Evolutionary conservation across 2,888 invertebrate species (phyloP).

Genomic region (Meliscaeva auricollis): DNA sequence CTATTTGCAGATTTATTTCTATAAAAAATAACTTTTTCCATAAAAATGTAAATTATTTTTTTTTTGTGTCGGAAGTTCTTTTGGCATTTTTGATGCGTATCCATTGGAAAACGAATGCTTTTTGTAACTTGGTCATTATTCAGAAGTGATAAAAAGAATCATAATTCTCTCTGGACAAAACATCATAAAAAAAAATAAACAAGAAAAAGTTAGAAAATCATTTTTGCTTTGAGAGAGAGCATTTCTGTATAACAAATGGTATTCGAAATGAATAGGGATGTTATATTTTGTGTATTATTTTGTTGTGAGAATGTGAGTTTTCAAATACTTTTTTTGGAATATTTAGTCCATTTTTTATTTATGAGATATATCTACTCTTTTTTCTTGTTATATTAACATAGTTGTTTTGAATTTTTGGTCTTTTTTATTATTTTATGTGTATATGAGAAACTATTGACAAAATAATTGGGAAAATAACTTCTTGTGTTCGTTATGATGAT

Average conservation of each 20-base stretch:
- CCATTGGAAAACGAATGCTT: slow-evolving; percentile 70
- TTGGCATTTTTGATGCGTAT: slow-evolving; percentile 71
- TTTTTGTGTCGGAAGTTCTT: slow-evolving; percentile 55
- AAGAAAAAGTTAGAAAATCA: slow-evolving; percentile 37
- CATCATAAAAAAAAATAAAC: slow-evolving; percentile 50
- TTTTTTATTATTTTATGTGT: not conserved
- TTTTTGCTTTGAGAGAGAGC: slow-evolving; percentile 16
- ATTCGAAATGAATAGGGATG: slow-evolving; percentile 63
- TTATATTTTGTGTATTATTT: slow-evolving; percentile 7
- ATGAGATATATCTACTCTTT: slow-evolving; percentile 34
- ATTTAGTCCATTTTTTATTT: slow-evolving; percentile 41
- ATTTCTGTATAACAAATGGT: slow-evolving; percentile 36
- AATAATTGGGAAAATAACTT: slow-evolving; percentile 13
- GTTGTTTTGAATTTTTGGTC: not conserved
- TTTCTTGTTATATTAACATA: slow-evolving; percentile 7
- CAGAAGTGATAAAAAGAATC: slow-evolving; percentile 75
- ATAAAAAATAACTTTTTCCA: slow-evolving; percentile 78
- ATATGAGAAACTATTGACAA: slow-evolving; percentile 8
- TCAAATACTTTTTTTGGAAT: slow-evolving; percentile 51
- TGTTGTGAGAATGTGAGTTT: slow-evolving; percentile 48
- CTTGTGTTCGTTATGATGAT: not conserved
- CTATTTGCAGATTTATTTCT: slow-evolving; percentile 73
- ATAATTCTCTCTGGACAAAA: slow-evolving; percentile 70
- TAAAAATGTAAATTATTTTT: slow-evolving; percentile 79
- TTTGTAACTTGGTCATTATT: slow-evolving; percentile 73